A percentile compares a stretch with the other conserved stretches of the same genome.
Conservation (phyloP, 2,797 vertebrate species). For the Propithecus perrieri region DNA sequence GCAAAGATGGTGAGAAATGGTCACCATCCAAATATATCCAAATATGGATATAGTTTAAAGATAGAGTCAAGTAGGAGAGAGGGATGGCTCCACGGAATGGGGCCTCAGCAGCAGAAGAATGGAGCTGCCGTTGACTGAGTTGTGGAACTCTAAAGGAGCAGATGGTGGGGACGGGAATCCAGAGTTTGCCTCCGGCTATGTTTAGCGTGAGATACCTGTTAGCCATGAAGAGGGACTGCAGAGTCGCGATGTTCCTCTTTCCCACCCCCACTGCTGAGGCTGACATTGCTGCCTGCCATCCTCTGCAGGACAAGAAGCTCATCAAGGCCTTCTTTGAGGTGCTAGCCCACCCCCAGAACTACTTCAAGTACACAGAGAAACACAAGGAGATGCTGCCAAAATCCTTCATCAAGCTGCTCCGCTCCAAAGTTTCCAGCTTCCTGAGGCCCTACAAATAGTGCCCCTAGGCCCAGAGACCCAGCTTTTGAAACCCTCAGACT, state of each 20-base stretch:
- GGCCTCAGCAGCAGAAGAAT: neutral
- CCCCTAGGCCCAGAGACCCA: conserved; percentile 6
- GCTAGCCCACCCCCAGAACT: conserved; percentile 98
- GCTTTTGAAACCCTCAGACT: conserved; percentile 53
- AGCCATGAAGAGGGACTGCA: neutral
- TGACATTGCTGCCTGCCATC: conserved; percentile 34
- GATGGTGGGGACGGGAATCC: neutral
- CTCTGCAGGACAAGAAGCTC: conserved; percentile 96
- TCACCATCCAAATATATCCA: neutral
- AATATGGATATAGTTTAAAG: neutral
- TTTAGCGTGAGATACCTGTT: neutral
- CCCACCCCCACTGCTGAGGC: neutral
- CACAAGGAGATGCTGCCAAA: conserved; percentile 99
- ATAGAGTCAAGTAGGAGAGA: neutral
- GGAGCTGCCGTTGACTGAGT: neutral
- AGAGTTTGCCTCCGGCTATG: neutral
- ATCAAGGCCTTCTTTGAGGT: conserved; percentile 99
- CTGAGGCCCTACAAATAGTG: conserved; percentile 98
- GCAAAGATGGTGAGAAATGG: neutral
- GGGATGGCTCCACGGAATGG: neutral
- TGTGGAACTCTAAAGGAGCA: neutral
- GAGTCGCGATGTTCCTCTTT: neutral
- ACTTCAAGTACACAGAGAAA: conserved; percentile 99
- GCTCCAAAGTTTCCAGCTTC: conserved; percentile 98
- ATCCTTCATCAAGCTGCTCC: conserved; percentile 98